Evolutionary conservation across 2,888 invertebrate species (phyloP).

Genomic region (Tethea ocularis): DNA sequence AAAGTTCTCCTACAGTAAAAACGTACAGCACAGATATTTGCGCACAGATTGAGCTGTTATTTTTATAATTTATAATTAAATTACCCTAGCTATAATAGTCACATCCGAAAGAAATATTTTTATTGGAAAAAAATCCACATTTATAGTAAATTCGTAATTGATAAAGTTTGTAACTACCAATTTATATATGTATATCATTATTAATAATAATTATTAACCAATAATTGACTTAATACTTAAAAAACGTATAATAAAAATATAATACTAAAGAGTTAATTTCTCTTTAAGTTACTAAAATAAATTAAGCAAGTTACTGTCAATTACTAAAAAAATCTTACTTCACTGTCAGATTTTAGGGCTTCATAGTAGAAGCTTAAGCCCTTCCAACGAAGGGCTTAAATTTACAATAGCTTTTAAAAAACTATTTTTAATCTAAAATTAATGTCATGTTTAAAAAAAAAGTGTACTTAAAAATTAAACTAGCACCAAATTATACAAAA

Average conservation of each 20-base stretch:
- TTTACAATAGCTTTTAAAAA: not conserved
- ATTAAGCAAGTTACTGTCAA: too few relatives aligned
- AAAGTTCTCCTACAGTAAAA: not conserved
- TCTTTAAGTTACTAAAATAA: too few relatives aligned
- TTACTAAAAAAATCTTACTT: too few relatives aligned
- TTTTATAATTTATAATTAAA: constrained; percentile 21
- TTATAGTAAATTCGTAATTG: not conserved
- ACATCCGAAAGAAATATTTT: constrained; percentile 48
- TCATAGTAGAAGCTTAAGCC: too few relatives aligned
- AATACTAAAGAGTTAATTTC: too few relatives aligned
- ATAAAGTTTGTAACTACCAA: not conserved
- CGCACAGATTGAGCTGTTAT: constrained; percentile 5
- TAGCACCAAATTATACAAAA: constrained; percentile 51
- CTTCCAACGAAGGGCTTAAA: too few relatives aligned
- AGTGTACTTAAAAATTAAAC: constrained; percentile 35
- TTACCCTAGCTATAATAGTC: constrained; percentile 50
- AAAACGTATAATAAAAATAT: too few relatives aligned
- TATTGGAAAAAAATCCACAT: not conserved
- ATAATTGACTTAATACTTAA: constrained; percentile 10
- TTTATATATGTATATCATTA: constrained; percentile 14
- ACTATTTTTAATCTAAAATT: constrained; percentile 16
- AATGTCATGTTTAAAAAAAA: constrained; percentile 32
- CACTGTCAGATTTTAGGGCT: too few relatives aligned
- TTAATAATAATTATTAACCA: constrained; percentile 30
- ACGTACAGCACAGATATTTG: not conserved